phyloP scores from a whole-genome alignment of 2,888 invertebrate species.

The Oxystoma pomonae region DNA sequence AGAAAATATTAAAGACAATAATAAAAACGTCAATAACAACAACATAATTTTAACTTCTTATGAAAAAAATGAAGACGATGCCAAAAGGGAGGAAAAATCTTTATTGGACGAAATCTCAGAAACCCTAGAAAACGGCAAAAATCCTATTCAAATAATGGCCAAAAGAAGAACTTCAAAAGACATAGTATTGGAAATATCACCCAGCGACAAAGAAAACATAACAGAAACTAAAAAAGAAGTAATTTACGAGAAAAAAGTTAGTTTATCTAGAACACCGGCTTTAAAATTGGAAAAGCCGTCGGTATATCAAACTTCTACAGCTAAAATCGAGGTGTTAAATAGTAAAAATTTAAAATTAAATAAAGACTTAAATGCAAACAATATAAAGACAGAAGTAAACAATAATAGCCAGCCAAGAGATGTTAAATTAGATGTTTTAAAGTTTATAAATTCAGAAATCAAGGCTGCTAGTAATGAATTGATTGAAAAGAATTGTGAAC shows the following conservation, averaged over 20 bases:
- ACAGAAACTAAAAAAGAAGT: conserved; percentile 21
- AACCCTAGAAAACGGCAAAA: conserved; percentile 63
- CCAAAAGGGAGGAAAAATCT: conserved; percentile 57
- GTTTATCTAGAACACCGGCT: conserved; percentile 56
- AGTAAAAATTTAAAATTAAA: conserved; percentile 38
- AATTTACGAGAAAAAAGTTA: conserved; percentile 37
- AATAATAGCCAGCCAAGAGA: conserved; percentile 24
- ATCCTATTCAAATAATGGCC: conserved; percentile 45
- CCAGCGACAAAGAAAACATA: conserved; percentile 45
- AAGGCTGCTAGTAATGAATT: conserved; percentile 5
- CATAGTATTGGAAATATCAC: conserved; percentile 28
- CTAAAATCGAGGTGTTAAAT: conserved; percentile 43
- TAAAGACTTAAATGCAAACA: conserved; percentile 27
- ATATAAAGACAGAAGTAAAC: conserved; percentile 24
- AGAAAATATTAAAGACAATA: conserved; percentile 29
- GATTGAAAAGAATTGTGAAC: not conserved
- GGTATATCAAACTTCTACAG: conserved; percentile 51
- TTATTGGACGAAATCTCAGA: conserved; percentile 70
- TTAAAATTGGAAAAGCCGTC: conserved; percentile 60
- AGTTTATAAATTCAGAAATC: conserved; percentile 29
- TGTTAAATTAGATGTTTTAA: conserved; percentile 20
- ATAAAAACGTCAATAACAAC: conserved; percentile 49
- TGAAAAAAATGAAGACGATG: conserved; percentile 49
- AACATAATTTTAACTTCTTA: conserved; percentile 58
- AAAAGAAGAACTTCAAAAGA: conserved; percentile 41